Evolutionary conservation across 1,140 invertebrate genomes (phyloP), one percentile per base, ranked within the genome.

Genomic region (Achatina immaculata): DNA sequence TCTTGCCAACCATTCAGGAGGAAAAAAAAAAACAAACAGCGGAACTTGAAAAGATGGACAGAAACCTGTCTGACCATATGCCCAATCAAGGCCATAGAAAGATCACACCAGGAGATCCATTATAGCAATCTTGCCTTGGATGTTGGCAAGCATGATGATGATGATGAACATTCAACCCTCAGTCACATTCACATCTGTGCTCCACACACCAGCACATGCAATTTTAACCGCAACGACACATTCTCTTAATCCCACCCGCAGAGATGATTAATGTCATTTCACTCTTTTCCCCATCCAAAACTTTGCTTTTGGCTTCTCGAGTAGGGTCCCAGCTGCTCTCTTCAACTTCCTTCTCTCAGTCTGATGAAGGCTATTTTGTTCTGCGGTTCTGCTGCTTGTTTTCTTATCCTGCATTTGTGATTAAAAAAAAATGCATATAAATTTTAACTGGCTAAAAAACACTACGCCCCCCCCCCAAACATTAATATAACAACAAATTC

Each of bases 261-360:
- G 6, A 62, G 31, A 11, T 4, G 9, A 62, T 6, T 62, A 62
- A 31, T 2, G 6, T 62, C 58, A 62, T 16, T 62, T 62, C 1
- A 86, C 83, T 82, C 84, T 82, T 38, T 88, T 83, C 16, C 86
- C 86, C 84, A 86, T 88, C 84, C 85, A 88, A 71, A 84, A 88
- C 78, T 88, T 88, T 4, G 85, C 80, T 82, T 85, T 87, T 16
- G 76, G 38, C 81, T 86, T 78, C 68, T 71, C 78, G 82, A 19
- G 86, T 81, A 72, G 89, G 85, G 28, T 87, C 84, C 48, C 80
- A 86, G 95, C 95, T 81, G 95, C 94, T 88, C 96, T 91, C 28
- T 95, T 92, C 36, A 95, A 88, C 87, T 94, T 93, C 85, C 94
- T 94, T 24, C 95, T 92, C 86, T 96, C 95, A 86, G 94, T 93